Evolutionary conservation across 2,888 invertebrate genomes (phyloP).

Genomic region (Mesochorus sp.): DNA sequence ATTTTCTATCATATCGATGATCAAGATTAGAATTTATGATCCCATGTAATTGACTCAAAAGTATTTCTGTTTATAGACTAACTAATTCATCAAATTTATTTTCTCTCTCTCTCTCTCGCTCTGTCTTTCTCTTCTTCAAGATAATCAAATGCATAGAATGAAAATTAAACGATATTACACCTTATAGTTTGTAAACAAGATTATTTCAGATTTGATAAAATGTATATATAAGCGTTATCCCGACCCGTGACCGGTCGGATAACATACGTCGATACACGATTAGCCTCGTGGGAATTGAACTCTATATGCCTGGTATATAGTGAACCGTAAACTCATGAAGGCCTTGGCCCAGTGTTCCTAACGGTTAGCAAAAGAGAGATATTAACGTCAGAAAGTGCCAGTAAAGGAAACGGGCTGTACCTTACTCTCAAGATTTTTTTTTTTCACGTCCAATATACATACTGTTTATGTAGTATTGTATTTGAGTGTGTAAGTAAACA

Average conservation of each 20-base stretch:
- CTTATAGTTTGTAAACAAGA: too few species aligned
- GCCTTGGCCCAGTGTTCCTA: slow-evolving; percentile 73
- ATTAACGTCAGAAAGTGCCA: slow-evolving; percentile 24
- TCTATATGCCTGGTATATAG: slow-evolving; percentile 22
- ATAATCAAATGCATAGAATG: too few species aligned
- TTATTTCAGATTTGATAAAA: neutral
- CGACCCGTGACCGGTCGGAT: neutral
- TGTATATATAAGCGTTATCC: neutral
- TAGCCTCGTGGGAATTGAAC: slow-evolving; percentile 71
- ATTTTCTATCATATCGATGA: too few species aligned
- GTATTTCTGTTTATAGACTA: too few species aligned
- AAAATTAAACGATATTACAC: too few species aligned
- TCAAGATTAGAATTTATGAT: too few species aligned
- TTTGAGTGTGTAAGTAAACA: slow-evolving; percentile 20
- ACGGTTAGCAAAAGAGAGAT: slow-evolving; percentile 35
- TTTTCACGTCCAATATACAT: neutral
- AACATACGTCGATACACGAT: neutral
- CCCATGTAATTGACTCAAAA: too few species aligned
- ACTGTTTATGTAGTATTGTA: neutral
- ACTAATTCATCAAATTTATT: too few species aligned
- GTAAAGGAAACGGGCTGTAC: slow-evolving; percentile 42
- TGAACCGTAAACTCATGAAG: slow-evolving; percentile 45
- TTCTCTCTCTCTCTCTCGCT: too few species aligned
- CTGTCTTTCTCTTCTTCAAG: too few species aligned
- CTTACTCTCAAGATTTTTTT: slow-evolving; percentile 19